Percentiles rank a stretch among this genome's conserved stretches.
phyloP scores from a whole-genome alignment of 1,140 invertebrate genomes.

The Drosophila jambulina region DNA sequence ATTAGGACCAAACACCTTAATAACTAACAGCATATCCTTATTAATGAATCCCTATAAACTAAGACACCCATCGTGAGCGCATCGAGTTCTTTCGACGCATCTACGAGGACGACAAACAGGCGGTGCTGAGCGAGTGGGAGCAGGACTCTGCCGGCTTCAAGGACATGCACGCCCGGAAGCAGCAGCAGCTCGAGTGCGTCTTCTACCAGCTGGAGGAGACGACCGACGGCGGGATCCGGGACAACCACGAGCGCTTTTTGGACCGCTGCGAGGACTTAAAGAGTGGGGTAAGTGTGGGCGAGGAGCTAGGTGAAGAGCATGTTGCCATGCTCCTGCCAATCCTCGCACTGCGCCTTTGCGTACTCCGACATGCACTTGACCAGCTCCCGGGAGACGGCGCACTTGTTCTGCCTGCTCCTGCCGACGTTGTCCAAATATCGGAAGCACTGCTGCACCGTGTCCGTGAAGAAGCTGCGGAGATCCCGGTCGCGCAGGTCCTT shows the following conservation, averaged over 20 bases:
- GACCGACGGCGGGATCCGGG: conserved; percentile 50
- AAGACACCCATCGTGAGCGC: conserved; percentile 85
- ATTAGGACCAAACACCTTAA: background rate
- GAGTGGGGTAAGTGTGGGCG: conserved; percentile 83
- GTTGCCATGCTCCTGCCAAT: conserved; percentile 86
- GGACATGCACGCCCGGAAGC: conserved; percentile 81
- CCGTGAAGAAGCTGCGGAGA: conserved; percentile 86
- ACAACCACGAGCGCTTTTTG: conserved; percentile 79
- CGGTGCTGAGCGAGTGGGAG: conserved; percentile 85
- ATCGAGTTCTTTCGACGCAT: conserved; percentile 86
- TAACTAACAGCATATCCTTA: background rate
- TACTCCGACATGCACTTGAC: conserved; percentile 86
- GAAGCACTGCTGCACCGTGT: conserved; percentile 87
- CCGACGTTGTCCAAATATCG: conserved; percentile 86
- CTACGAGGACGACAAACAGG: conserved; percentile 86
- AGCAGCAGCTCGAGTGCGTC: conserved; percentile 76
- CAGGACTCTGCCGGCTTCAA: conserved; percentile 84
- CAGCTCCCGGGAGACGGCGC: conserved; percentile 86
- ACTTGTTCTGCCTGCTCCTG: conserved; percentile 85
- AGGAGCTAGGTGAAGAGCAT: conserved; percentile 55
- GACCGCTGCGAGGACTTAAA: conserved; percentile 85
- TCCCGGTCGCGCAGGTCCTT: conserved; percentile 86
- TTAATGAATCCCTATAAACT: background rate
- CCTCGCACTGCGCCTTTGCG: conserved; percentile 86
- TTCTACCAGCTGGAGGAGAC: conserved; percentile 76